Evolutionary conservation across 2,113 vertebrate genomes (phyloP), one percentile per base, ranked within the genome.

Genomic region (Coryphaenoides rupestris): DNA sequence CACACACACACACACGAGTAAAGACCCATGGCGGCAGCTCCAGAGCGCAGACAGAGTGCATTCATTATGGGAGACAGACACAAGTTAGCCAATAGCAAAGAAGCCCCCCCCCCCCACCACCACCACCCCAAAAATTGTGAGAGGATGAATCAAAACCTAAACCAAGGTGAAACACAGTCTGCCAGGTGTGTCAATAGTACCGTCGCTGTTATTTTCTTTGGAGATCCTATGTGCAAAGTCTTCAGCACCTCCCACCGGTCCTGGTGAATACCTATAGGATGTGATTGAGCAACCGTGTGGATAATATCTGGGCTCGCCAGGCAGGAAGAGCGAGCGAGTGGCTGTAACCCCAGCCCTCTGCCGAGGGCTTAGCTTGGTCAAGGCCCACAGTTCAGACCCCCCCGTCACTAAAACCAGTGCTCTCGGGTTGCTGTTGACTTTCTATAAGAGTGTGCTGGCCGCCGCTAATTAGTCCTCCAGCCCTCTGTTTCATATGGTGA

Each of bases 381-480:
- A n/a, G 69, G 65, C 70, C 33, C 69, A 6, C 67, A 76, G 66
- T n/a, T n/a, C n/a, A n/a, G n/a, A n/a, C n/a, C 73, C 78, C 74
- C 77, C 33, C 70, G 73, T 40, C 33, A 72, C 77, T n/a, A 71
- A 60, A 28, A 75, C 72, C 78, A 68, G 66, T 59, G 60, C 60
- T 75, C 78, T 76, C 70, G 72, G 53, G 66, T 77, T 84, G 70
- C 77, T 33, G 24, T 22, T 50, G 45, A 66, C 58, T 65, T 66
- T 72, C 73, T 68, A 55, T 65, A 69, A 72, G 60, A 72, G 74
- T 53, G 47, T 75, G 73, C 66, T 63, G 77, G 68, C 64, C 62
- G 73, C 69, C 62, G 72, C 76, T 85, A 88, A 88, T 84, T 86
- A 86, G 73, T 72, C 66, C 57, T 66, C 63, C 57, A 81, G 75